A percentile compares a stretch with the other conserved stretches of the same genome.
Evolutionary conservation across 2,888 invertebrate genomes (phyloP).

Genomic region (Eurois occulta): DNA sequence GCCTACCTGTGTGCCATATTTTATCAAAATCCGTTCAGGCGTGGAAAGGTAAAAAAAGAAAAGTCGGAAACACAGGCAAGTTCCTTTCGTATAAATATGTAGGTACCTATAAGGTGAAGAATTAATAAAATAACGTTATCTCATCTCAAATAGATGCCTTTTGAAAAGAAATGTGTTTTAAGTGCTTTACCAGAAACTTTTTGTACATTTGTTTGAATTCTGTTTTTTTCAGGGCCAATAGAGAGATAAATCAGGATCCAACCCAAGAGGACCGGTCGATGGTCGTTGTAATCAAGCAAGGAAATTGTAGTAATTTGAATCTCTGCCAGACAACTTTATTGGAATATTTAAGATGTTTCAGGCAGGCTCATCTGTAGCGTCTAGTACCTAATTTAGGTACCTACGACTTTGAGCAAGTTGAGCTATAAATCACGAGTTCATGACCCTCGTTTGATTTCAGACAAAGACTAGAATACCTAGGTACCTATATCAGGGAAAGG

Average conservation of each 20-base stretch:
- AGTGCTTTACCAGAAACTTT: neutral
- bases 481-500: neutral
- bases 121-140: neutral
- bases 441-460: neutral
- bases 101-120: neutral
- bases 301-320: neutral
- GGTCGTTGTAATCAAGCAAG: neutral
- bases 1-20: neutral
- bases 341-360: neutral
- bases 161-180: neutral
- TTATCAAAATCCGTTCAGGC: neutral
- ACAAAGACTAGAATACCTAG: neutral
- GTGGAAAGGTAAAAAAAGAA: neutral
- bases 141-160: neutral
- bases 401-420: neutral
- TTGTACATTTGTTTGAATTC: too few species aligned
- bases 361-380: neutral
- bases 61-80: neutral
- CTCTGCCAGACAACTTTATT: neutral
- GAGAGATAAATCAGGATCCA: neutral
- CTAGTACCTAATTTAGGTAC: neutral
- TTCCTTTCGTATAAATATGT: neutral
- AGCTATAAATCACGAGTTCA: neutral
- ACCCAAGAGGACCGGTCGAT: neutral
- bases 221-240: too few species aligned